These are phyloP conservation scores for Deroptyus accipitrinus DNA, from an alignment of 2,113 vertebrate genomes.

Conservation along the genomic window DNA sequence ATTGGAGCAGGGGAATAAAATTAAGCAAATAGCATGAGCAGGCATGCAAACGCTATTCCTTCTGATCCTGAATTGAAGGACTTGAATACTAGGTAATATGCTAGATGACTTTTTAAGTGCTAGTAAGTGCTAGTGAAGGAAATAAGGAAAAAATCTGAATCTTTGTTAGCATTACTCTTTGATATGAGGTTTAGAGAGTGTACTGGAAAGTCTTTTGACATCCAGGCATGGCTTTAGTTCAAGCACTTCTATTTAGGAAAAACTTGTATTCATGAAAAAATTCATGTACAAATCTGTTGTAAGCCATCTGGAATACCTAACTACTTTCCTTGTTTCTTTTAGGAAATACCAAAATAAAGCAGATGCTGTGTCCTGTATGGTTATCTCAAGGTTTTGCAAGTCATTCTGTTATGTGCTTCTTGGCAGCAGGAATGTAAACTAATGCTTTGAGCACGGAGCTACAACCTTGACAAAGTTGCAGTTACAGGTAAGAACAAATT, in stretches of 20 bases:
- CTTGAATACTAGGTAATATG: neutral
- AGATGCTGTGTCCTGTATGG: constrained; percentile 63
- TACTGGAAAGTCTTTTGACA: neutral
- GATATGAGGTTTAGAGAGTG: neutral
- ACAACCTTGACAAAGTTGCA: constrained; percentile 47
- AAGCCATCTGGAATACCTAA: constrained; percentile 21
- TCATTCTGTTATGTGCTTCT: constrained; percentile 45
- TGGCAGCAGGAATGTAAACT: constrained; percentile 70
- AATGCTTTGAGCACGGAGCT: constrained; percentile 41
- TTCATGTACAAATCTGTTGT: neutral
- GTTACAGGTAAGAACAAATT: constrained; percentile 53
- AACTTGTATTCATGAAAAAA: neutral
- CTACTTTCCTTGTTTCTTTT: constrained; percentile 34
- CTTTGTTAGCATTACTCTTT: neutral
- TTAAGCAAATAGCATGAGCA: neutral
- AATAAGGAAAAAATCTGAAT: neutral
- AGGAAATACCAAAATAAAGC: constrained; percentile 63
- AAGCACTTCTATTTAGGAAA: neutral
- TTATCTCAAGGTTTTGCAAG: constrained; percentile 63
- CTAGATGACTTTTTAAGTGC: neutral
- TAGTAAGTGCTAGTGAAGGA: neutral
- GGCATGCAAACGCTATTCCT: neutral
- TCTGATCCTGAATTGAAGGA: neutral
- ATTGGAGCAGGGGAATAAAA: neutral
- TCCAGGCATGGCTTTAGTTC: neutral